Evolutionary conservation across 2,113 vertebrate genomes (phyloP).

Genomic region (Microtus ochrogaster): DNA sequence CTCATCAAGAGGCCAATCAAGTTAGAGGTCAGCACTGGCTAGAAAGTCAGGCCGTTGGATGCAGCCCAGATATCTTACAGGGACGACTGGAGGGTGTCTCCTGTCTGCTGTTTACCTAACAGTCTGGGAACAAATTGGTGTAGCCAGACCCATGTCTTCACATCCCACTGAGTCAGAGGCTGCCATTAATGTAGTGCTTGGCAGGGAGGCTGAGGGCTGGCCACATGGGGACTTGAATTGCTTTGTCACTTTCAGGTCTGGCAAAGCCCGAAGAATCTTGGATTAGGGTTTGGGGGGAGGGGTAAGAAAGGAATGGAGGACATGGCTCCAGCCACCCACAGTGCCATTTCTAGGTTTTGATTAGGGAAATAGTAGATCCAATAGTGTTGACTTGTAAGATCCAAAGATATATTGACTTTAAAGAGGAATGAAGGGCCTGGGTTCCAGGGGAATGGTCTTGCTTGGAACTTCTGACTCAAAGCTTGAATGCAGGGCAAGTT

Average conservation of each 20-base stretch:
- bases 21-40: slow-evolving; percentile 2
- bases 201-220: background rate
- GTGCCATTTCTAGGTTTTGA: slow-evolving; percentile 70
- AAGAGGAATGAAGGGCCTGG: slow-evolving; percentile 60
- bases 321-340: slow-evolving; percentile 56
- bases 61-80: background rate
- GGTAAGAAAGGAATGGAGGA: background rate
- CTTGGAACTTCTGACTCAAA: slow-evolving; percentile 71
- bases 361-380: slow-evolving; percentile 72
- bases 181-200: background rate
- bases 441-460: slow-evolving; percentile 78
- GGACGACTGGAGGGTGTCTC: background rate
- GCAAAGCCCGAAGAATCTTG: slow-evolving; percentile 31
- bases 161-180: background rate
- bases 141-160: slow-evolving; percentile 12
- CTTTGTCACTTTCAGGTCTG: background rate
- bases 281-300: background rate
- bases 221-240: background rate
- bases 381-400: slow-evolving; percentile 71
- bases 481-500: slow-evolving; percentile 73
- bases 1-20: background rate
- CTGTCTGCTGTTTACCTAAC: slow-evolving; percentile 42
- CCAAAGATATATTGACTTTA: slow-evolving; percentile 75
- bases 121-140: slow-evolving; percentile 30
- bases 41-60: background rate